phyloP scores from a whole-genome alignment of 2,888 invertebrate genomes.

The Doris montereyensis region DNA sequence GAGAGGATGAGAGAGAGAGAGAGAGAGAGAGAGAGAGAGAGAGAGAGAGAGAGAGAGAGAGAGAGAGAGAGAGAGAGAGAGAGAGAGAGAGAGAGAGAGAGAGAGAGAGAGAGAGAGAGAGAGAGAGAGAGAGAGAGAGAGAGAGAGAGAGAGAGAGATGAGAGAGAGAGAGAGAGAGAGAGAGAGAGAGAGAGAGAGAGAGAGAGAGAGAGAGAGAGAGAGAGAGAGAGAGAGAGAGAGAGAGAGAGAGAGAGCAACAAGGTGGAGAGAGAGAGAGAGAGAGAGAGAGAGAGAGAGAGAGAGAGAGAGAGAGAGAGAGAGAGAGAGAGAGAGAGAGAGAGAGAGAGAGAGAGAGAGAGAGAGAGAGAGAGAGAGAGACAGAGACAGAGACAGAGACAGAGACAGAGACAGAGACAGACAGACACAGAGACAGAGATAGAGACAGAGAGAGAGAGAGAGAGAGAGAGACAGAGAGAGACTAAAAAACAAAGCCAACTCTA shows the following conservation, averaged over 20 bases:
- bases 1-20: background rate
- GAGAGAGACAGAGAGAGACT: conserved; percentile 4
- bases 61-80: conserved; percentile 9
- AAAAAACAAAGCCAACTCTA: background rate
- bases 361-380: conserved; percentile 10
- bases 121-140: conserved; percentile 3
- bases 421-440: background rate
- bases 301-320: conserved; percentile 3
- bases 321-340: conserved; percentile 5
- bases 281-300: background rate
- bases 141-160: conserved; percentile 12
- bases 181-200: background rate
- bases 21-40: background rate
- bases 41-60: background rate
- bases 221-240: background rate
- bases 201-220: background rate
- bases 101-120: background rate
- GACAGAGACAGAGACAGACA: background rate
- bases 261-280: conserved; percentile 6
- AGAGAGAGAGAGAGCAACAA: conserved; percentile 8
- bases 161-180: conserved; percentile 6
- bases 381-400: background rate
- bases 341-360: conserved; percentile 14
- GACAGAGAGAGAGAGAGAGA: background rate
- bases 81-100: background rate